Evolutionary conservation across 2,888 invertebrate genomes (phyloP), one percentile per base, ranked within the genome.

Genomic region (Gymnoscelis rufifasciata): DNA sequence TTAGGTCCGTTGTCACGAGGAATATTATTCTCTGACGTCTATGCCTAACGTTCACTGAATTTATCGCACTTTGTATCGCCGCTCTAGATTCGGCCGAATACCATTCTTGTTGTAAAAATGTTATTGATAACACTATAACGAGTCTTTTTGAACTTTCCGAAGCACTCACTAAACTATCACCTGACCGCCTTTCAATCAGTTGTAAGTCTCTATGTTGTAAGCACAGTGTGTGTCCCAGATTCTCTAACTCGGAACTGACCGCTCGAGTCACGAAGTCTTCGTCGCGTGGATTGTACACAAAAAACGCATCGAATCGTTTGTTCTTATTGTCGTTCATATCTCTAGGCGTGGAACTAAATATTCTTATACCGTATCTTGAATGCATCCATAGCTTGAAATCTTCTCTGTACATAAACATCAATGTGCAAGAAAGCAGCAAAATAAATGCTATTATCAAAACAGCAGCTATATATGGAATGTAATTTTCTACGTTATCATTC

Each of bases 91-190:
- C 96, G 5, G 93, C 91, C 66, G 92, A 88, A 59, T 92, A 90
- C 96, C 96, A 96, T 75, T 96, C 96, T 81, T 93, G 93, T 69
- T 92, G 91, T 60, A 96, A 89, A 76, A 96, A 94, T 65, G 92
- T 91, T 63, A 93, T 93, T 1, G 95, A 95, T 62, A 97, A 88
- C 60, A 96, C 91, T 65, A 96, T 90, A 56, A 97, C 88, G 50
- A 96, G 92, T 66, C 95, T 90, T 68, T 93, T 90, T 38, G 92
- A 91, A 71, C 90, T 89, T 74, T 91, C 91, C 15, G 86, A 78
- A 28, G 89, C 89, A 82, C 84, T 81, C 59, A 88, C 84, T 78
- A 89, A 81, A 75, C 84, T 86, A 61, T 88, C 88, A 74, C 84
- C 73, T 28, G 88, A 83, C 47, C 88, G 90, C 62, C 91, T 88